Evolutionary conservation across 1,140 invertebrate species (phyloP), one percentile per base, ranked within the genome.

Genomic region (Saxidomus purpurata): DNA sequence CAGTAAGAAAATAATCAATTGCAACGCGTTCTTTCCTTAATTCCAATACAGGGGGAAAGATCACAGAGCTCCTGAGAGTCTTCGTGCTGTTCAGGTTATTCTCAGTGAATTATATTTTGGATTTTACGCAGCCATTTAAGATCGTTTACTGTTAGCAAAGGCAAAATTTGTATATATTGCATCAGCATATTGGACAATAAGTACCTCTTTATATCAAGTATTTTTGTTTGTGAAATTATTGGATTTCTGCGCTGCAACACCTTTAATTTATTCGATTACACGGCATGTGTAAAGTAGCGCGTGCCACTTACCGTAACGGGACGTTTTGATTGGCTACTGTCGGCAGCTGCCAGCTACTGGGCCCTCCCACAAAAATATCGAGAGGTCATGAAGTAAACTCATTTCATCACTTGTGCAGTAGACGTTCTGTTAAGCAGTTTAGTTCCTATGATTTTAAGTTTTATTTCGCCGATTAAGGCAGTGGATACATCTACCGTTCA

Each of bases 291-390:
- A 84, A 67, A 63, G 77, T 74, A 85, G 71, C 86, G 86, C 86
- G 61, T 80, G 86, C 86, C 77, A 55, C 86, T 67, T 87, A 77
- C 69, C 47, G 84, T 82, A 88, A 81, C 86, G 86, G 86, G 86
- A 88, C 77, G 86, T 88, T 88, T 88, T 88, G 86, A 88, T 88
- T 88, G 86, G 86, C 38, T 88, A 88, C 71, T 61, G 76, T 71
- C 86, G 86, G 86, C 86, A 88, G 86, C 86, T 88, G 86, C 38
- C 52, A 63, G 38, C 38, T 59, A 61, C 55, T 87, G 74, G 74
- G 74, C 86, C 86, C 86, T 88, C 86, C 86, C 86, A 88, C 86
- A 88, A 71, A 87, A 69, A 69, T 63, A 88, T 69, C 49, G 77
- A 63, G 77, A 71, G 76, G 76, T 88, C 76, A 88, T 34, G 61